phyloP scores from a whole-genome alignment of 2,888 invertebrate species.

The Seladonia tumulorum region DNA sequence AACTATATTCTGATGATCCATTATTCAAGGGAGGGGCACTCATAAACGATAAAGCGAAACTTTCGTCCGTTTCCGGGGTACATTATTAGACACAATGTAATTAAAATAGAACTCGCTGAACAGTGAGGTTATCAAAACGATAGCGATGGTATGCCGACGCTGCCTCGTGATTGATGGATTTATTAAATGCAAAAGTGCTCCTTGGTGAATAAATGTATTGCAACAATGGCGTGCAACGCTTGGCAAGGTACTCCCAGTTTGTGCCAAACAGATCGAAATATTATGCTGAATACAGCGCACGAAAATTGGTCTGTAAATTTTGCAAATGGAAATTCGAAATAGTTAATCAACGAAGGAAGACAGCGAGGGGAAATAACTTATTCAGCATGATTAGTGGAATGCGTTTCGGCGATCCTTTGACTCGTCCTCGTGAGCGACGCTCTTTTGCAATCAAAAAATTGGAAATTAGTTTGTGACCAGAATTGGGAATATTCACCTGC shows the following conservation, averaged over 20 bases:
- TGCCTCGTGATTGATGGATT: not conserved
- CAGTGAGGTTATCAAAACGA: not conserved
- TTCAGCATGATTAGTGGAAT: not conserved
- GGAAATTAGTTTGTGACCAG: not conserved
- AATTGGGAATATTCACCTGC: not conserved
- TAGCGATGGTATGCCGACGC: not conserved
- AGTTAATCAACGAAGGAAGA: conserved; percentile 24
- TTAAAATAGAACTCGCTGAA: not conserved
- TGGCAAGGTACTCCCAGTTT: conserved; percentile 46
- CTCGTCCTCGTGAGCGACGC: not conserved
- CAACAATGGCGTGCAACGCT: conserved; percentile 8
- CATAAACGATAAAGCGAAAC: not conserved
- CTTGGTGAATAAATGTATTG: conserved; percentile 14
- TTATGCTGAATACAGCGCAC: conserved; percentile 24
- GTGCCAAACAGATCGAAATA: conserved; percentile 45
- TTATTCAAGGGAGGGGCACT: not conserved
- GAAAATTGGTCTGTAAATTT: not conserved
- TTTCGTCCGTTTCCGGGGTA: not conserved
- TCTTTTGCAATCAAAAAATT: not conserved
- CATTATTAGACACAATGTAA: not conserved
- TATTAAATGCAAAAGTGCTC: not conserved
- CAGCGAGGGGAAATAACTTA: not conserved
- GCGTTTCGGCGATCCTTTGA: not conserved
- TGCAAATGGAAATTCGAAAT: not conserved
- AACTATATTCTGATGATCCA: not conserved